These are phyloP conservation scores for Nothobranchius furzeri DNA, from an alignment of 2,113 vertebrate genomes.

Conservation along the genomic window DNA sequence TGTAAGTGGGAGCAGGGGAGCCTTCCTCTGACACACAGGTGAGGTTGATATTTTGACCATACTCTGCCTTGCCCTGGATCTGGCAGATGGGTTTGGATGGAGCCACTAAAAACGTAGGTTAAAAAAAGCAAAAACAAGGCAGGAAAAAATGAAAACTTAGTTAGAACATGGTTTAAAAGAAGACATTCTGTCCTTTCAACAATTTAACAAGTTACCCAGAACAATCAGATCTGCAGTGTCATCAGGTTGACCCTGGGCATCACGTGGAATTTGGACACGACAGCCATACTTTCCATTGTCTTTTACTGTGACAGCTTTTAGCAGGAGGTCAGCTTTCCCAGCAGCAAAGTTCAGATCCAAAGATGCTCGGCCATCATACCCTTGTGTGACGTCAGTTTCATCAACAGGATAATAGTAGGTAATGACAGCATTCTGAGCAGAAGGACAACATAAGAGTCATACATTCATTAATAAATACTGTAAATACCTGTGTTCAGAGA, in stretches of 20 bases:
- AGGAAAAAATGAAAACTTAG: too few relatives aligned
- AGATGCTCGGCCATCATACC: constrained; percentile 13
- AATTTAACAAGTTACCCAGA: constrained; percentile 12
- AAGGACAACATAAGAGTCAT: not conserved
- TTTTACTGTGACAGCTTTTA: constrained; percentile 17
- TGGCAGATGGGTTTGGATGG: constrained; percentile 85
- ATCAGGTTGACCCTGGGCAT: constrained; percentile 4
- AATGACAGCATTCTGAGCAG: constrained; percentile 28
- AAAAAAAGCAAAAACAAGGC: not conserved
- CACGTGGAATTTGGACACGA: constrained; percentile 6
- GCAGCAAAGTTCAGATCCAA: rapidly evolving
- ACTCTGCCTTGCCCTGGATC: constrained; percentile 79
- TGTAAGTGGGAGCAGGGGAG: constrained; percentile 84
- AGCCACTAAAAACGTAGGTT: constrained; percentile 19
- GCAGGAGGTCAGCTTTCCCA: constrained; percentile 48
- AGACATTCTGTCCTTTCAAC: too few relatives aligned
- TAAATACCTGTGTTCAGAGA: not conserved
- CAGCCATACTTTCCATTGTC: constrained; percentile 65
- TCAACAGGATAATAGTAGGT: rapidly evolving
- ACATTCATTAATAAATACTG: not conserved
- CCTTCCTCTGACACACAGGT: constrained; percentile 87
- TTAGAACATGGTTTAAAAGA: too few relatives aligned
- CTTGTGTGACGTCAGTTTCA: rapidly evolving
- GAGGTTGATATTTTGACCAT: constrained; percentile 83
- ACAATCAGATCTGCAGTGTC: constrained; percentile 52